Evolutionary conservation across 2,888 invertebrate species (phyloP).

Genomic region (Xanthia icteritia): DNA sequence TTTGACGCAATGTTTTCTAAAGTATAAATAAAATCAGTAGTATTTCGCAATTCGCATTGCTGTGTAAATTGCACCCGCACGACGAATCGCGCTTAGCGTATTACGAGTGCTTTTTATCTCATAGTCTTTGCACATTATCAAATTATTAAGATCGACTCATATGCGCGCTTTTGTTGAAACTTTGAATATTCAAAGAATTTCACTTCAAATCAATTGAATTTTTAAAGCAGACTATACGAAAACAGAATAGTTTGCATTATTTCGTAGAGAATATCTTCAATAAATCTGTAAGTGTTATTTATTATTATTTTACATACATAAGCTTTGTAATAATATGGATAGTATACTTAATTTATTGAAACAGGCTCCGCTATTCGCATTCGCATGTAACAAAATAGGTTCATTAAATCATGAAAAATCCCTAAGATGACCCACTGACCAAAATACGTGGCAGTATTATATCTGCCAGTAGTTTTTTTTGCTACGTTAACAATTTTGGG

Average conservation of each 20-base stretch:
- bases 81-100: not conserved
- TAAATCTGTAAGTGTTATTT: slow-evolving; percentile 16
- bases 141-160: not conserved
- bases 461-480: no score
- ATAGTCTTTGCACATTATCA: not conserved
- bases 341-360: not conserved
- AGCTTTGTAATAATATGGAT: not conserved
- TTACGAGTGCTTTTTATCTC: slow-evolving; percentile 18
- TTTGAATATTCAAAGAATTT: slow-evolving; percentile 4
- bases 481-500: not conserved
- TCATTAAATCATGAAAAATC: not conserved
- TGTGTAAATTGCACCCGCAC: slow-evolving; percentile 11
- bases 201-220: no score
- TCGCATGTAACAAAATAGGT: not conserved
- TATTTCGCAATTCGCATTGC: not conserved
- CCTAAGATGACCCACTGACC: no score
- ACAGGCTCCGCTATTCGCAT: not conserved
- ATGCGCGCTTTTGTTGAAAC: slow-evolving; percentile 27
- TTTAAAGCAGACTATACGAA: not conserved
- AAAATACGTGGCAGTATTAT: not conserved
- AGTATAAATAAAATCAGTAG: not conserved
- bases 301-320: not conserved
- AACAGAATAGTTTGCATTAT: not conserved
- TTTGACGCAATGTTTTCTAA: not conserved
- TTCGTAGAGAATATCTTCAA: not conserved